A percentile compares a stretch with the other conserved stretches of the same genome.
Evolutionary conservation across 2,113 vertebrate species (phyloP).

Genomic region (Oenanthe melanoleuca): DNA sequence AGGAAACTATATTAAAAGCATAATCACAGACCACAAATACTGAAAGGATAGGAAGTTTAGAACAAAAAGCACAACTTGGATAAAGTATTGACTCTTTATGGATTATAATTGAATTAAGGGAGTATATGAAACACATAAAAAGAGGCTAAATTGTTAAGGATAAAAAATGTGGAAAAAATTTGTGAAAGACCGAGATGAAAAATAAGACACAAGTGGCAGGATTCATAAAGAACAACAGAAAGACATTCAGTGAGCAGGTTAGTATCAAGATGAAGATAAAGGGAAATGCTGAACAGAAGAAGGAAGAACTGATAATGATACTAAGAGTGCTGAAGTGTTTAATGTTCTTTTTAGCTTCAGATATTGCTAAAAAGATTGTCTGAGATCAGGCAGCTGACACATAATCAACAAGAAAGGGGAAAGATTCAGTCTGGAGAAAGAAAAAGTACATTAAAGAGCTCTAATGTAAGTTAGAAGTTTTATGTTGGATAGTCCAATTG

Average conservation of each 20-base stretch:
- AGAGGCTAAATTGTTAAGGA: neutral
- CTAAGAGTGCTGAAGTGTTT: neutral
- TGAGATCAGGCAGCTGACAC: neutral
- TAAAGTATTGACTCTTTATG: neutral
- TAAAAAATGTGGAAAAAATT: neutral
- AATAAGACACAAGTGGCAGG: neutral
- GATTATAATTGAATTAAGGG: neutral
- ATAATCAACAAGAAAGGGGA: neutral
- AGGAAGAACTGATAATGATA: neutral
- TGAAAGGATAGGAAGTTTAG: neutral
- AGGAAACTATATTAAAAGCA: neutral
- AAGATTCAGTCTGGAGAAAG: neutral
- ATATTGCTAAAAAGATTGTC: neutral
- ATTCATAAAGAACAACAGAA: neutral
- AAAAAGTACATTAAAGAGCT: neutral
- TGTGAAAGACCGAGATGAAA: neutral
- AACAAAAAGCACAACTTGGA: neutral
- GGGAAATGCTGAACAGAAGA: neutral
- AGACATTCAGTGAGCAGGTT: neutral
- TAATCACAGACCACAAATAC: neutral
- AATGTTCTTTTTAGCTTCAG: neutral
- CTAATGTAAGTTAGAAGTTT: neutral
- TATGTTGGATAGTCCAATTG: neutral
- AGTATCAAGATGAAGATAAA: neutral
- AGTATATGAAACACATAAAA: neutral